These are phyloP conservation scores for Zaprionus davidi DNA, from an alignment of 1,140 invertebrate genomes.

Conservation along the genomic window DNA sequence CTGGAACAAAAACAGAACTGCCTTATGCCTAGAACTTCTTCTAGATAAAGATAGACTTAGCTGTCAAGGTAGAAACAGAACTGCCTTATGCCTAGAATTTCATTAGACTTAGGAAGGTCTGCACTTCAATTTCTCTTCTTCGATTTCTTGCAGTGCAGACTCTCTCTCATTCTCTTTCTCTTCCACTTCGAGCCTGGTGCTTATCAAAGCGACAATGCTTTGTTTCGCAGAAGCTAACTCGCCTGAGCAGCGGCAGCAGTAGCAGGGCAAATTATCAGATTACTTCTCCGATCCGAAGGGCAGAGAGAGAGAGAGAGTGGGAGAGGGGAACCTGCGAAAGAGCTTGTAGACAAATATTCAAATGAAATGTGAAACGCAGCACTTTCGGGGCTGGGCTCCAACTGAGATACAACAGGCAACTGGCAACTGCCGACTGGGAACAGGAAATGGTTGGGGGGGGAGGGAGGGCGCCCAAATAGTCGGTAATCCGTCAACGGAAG, in stretches of 20 bases:
- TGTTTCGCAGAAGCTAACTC: conserved; percentile 54
- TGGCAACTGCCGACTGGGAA: conserved; percentile 17
- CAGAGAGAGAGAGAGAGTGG: background rate
- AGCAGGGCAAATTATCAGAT: conserved; percentile 77
- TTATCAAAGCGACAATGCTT: conserved; percentile 59
- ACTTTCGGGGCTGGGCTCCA: conserved; percentile 54
- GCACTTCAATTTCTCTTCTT: conserved; percentile 7
- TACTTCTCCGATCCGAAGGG: conserved; percentile 47
- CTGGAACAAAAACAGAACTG: too few relatives aligned
- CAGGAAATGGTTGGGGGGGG: conserved; percentile 7
- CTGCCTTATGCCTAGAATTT: too few relatives aligned
- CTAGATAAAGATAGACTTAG: too few relatives aligned
- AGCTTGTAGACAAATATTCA: conserved; percentile 73
- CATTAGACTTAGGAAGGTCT: too few relatives aligned
- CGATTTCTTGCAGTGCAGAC: conserved; percentile 24
- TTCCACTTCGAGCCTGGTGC: conserved; percentile 52
- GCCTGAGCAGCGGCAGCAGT: conserved; percentile 47
- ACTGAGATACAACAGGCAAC: conserved; percentile 10
- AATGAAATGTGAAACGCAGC: conserved; percentile 78
- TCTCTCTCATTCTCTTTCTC: background rate
- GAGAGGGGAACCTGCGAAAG: background rate
- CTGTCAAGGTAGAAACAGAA: too few relatives aligned
- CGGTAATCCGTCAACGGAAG: conserved; percentile 84
- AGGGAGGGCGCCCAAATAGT: conserved; percentile 59
- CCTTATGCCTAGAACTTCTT: too few relatives aligned